phyloP scores from a whole-genome alignment of 2,113 vertebrate genomes.

The Garra rufa region DNA sequence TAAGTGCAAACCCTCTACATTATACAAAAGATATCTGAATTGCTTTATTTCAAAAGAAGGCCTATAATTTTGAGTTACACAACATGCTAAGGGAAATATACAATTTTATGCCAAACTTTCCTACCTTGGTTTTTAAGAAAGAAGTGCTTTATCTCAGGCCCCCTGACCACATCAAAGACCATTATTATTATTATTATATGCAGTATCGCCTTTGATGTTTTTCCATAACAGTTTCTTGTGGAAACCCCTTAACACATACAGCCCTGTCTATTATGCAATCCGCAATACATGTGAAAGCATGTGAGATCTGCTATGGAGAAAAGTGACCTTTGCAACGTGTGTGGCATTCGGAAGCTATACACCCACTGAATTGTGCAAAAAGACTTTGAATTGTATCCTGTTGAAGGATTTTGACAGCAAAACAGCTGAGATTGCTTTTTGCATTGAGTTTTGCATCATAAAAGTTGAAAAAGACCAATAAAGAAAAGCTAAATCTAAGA shows the following conservation, averaged over 20 bases:
- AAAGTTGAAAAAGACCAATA: background rate
- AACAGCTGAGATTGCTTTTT: too few species aligned
- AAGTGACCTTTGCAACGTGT: background rate
- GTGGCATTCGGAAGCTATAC: background rate
- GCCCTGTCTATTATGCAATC: background rate
- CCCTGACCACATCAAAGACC: background rate
- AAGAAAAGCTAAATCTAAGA: background rate
- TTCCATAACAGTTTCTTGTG: background rate
- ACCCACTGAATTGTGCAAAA: background rate
- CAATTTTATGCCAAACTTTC: background rate
- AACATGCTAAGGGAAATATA: background rate
- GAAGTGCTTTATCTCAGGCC: background rate
- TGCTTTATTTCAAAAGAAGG: background rate
- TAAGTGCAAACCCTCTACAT: too few species aligned
- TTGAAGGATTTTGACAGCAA: background rate
- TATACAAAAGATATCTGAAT: background rate
- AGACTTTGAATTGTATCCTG: background rate
- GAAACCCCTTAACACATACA: slow-evolving; percentile 5
- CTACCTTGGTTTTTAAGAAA: background rate
- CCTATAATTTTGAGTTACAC: background rate
- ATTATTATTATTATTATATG: background rate
- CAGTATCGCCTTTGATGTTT: background rate
- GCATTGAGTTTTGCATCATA: background rate
- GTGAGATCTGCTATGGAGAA: background rate
- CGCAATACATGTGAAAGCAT: background rate